Base-by-base conservation (phyloP, 2,797 vertebrate genomes). In the Austrolebias charrua region DNA sequence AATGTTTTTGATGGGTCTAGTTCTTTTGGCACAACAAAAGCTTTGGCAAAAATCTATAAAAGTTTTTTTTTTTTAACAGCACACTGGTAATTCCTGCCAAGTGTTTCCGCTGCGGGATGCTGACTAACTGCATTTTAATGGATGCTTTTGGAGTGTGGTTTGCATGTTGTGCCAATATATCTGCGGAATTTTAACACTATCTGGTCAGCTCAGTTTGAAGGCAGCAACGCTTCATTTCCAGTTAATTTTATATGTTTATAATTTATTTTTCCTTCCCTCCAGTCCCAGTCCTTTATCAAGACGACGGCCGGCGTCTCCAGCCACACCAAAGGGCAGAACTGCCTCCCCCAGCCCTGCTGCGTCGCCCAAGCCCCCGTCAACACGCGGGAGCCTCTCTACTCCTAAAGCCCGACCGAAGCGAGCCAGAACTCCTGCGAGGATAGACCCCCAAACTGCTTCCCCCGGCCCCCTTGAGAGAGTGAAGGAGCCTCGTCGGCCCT, bases 231-330 rank as follows among this genome's bases (percentile, higher is more conserved):
- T 12, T 40, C 4, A 53, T 60, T 35, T 59, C 4, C 19, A 48
- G 46, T 16, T 11, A 24, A 9, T 47, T 15, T 50, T 55, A 29
- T 51, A 4, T 24, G 46, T 54, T 0, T 12, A 0, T 0, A n/a
- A 0, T 0, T 31, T 1, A 2, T 46, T 53, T 64, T 12, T 54
- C 53, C 18, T 45, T 29, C 52, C 10, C 16, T 77, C 4, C 60
- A 92, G 91, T 85, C 88, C 92, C 2, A 96, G 94, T 88, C 93
- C 94, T 0, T 84, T 94, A 74, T 91, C 92, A 15, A 96, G 94
- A 89, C 92, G 92, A 54, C 91, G 93, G 51, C 91, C 94, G 0
- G 89, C 92, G 0, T 96, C 95, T n/a, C 95, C 96, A 1, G 93
- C 92, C 42, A 86, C 89, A 0, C 84, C 91, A 18, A 95, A 91